Base-by-base conservation (phyloP, 92 coral and sea anemone genomes). In the Hydrozoanthus gracilis region DNA sequence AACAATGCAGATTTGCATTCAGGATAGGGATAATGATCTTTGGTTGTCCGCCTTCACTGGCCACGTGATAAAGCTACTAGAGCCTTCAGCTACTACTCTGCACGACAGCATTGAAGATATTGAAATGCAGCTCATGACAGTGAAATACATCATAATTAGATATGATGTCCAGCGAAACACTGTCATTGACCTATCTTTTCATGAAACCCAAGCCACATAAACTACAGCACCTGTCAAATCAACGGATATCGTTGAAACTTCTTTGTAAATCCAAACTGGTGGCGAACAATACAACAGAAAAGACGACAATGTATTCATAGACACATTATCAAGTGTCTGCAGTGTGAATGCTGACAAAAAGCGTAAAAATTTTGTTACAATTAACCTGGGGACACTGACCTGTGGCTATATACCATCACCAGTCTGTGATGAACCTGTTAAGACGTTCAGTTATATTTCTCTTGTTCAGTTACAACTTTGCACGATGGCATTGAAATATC, bases 391-490 rank as follows among this genome's bases (percentile, higher is more conserved):
- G 27, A 73, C 46, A 73, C 77, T 73, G 77, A 73, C 77, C 77
- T 73, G 77, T 46, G 77, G 58, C 77, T 73, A 47, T 73, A 73
- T 73, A 73, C 60, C 77, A 46, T 48, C 77, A 73, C 27, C 77
- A 73, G 77, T 13, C 77, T 73, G 35, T 73, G 55, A 73, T 73
- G 12, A 73, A 73, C 60, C 77, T 73, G 55, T 73, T 73, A 73
- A 15, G 46, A 73, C 77, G 77, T 73, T 73, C 77, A 73, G 77
- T 73, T 73, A 46, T 73, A 35, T 12, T 73, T 73, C 77, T 73
- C 77, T 73, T 73, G 77, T 73, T 73, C 77, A 73, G 77, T 73
- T 73, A 73, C 39, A 73, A 73, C 77, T 47, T 73, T 73, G 39
- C 78, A 73, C 78, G 78, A 73, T 46, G 35, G 78, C 78, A 48